A percentile compares a stretch with the other conserved stretches of the same genome.
Conservation (phyloP, 1,140 invertebrate genomes). For the Xylocopa sonorina region DNA sequence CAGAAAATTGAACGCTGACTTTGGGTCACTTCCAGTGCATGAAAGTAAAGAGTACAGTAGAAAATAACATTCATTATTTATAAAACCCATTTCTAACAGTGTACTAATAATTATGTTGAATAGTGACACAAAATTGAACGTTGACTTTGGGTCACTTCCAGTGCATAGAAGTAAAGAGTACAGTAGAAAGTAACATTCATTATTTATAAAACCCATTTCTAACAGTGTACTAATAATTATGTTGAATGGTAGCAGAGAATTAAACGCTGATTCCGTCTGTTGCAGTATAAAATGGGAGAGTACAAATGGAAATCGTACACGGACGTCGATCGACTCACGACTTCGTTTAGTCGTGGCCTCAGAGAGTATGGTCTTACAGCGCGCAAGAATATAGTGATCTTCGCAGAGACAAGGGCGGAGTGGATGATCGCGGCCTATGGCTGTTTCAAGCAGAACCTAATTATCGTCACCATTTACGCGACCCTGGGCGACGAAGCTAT, state of each 20-base stretch:
- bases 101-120: too few species aligned
- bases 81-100: too few species aligned
- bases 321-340: conserved; percentile 89
- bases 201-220: too few species aligned
- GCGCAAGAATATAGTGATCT: conserved; percentile 92
- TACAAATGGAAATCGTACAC: conserved; percentile 95
- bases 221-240: neutral
- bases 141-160: too few species aligned
- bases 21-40: too few species aligned
- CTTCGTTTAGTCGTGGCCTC: conserved; percentile 91
- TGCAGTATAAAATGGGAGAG: conserved; percentile 93
- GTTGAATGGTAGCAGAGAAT: neutral
- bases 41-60: too few species aligned
- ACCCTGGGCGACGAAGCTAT: conserved; percentile 98
- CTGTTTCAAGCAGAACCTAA: conserved; percentile 93
- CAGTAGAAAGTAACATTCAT: too few species aligned
- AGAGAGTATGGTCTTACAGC: conserved; percentile 86
- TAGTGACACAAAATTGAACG: too few species aligned
- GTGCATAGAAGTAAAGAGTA: conserved; percentile 97
- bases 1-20: too few species aligned
- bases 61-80: too few species aligned
- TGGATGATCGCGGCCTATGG: conserved; percentile 98
- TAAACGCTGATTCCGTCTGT: conserved; percentile 52
- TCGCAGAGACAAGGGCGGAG: conserved; percentile 98
- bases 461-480: conserved; percentile 97